Evolutionary conservation across 2,888 invertebrate species (phyloP), one percentile per base, ranked within the genome.

Genomic region (Eucriotettix oculatus): DNA sequence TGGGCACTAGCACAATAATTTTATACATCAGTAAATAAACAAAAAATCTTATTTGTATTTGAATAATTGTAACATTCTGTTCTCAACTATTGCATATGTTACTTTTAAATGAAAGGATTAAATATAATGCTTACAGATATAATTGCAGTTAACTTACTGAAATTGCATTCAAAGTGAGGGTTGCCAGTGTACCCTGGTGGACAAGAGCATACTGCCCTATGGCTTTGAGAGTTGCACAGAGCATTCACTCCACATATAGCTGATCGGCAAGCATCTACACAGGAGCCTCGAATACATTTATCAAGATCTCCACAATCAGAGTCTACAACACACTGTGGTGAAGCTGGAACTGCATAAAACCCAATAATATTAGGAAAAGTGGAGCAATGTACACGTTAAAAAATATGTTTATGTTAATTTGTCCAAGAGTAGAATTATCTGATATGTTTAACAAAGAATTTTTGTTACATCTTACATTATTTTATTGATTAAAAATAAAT

Each of bases 191-290:
- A 90, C 29, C 85, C 89, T 12, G 81, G 76, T 16, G 90, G 84
- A 71, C 93, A 93, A 14, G 80, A 78, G 70, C 93, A 93, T 56
- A 84, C 78, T 1, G 87, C 86, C 65, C 82, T 81, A 69, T 93
- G 92, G 66, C 84, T 83, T 29, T 78, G 71, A 0, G 90, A 85
- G 69, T 79, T 82, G 69, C 92, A 93, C 63, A 87, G 79, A 2
- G 93, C 90, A 68, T 91, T 91, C 57, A 86, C 77, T 61, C 92
- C 93, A 68, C 92, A 93, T 41, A 80, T 78, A 66, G 87, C 85
- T 1, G 86, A 77, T 64, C 80, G 79, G 68, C 93, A 93, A 9
- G 90, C 90, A 61, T 87, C 85, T 10, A 87, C 75, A 70, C 92
- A 93, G 60, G 76, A 79, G 66, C 88, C 89, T 57, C 82, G 79